A percentile compares a stretch with the other conserved stretches of the same genome.
Evolutionary conservation across 2,888 invertebrate species (phyloP).

Genomic region (Operophtera brumata): DNA sequence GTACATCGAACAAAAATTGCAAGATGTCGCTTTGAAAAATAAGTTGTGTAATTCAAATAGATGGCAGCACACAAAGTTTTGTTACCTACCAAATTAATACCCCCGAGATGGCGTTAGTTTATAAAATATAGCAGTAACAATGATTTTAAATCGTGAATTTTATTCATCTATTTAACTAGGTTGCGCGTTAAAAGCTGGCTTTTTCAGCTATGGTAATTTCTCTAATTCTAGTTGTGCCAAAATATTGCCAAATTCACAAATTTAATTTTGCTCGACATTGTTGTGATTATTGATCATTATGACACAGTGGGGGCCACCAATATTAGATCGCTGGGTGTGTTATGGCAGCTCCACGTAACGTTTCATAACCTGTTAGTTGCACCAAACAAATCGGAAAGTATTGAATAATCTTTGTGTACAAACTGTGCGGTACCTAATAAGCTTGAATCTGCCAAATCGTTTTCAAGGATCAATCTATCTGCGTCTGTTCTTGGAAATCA

Average conservation of each 20-base stretch:
- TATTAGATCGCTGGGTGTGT: too few species aligned
- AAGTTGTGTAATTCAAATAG: too few species aligned
- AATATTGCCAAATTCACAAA: too few species aligned
- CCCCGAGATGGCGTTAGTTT: neutral
- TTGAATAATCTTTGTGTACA: slow-evolving; percentile 18
- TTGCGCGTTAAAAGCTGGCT: too few species aligned
- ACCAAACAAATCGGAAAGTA: neutral
- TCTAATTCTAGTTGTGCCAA: too few species aligned
- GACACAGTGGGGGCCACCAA: too few species aligned
- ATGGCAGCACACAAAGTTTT: too few species aligned
- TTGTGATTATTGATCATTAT: too few species aligned
- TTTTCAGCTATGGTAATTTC: too few species aligned
- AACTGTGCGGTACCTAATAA: slow-evolving; percentile 8
- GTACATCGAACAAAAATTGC: neutral
- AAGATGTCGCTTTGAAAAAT: slow-evolving; percentile 8
- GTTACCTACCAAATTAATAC: neutral
- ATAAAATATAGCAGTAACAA: neutral
- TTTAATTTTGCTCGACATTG: too few species aligned
- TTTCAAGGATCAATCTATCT: neutral
- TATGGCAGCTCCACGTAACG: neutral
- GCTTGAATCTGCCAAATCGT: neutral
- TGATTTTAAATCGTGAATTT: too few species aligned
- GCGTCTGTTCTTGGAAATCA: neutral
- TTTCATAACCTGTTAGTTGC: slow-evolving; percentile 5
- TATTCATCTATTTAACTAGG: too few species aligned